Percentiles rank a stretch among this genome's conserved stretches.
Evolutionary conservation across 2,113 vertebrate genomes (phyloP).

Genomic region (Anser brachyrhynchus): DNA sequence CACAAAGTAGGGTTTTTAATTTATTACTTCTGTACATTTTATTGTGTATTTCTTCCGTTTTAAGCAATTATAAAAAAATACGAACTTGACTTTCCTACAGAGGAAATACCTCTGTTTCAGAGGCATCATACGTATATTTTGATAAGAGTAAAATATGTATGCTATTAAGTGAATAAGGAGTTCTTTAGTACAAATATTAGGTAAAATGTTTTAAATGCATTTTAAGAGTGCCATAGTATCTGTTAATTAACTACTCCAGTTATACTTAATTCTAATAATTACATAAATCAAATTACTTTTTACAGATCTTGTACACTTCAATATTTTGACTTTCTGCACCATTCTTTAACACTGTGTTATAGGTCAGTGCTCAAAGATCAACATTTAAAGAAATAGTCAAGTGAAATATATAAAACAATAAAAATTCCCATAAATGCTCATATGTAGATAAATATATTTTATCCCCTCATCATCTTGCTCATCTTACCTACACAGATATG

Average conservation of each 20-base stretch:
- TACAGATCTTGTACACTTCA: background rate
- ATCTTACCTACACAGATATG: background rate
- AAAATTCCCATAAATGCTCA: background rate
- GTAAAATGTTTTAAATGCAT: background rate
- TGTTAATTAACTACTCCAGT: background rate
- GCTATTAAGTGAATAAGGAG: background rate
- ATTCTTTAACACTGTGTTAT: background rate
- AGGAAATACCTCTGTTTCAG: background rate
- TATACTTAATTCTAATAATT: slow-evolving; percentile 23
- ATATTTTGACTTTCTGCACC: slow-evolving; percentile 15
- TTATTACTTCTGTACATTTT: background rate
- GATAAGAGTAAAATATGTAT: background rate
- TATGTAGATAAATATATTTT: background rate
- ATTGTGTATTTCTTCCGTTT: background rate
- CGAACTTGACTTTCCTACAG: background rate
- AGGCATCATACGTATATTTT: background rate
- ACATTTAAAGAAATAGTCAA: background rate
- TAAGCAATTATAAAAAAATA: background rate
- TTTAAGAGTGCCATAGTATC: background rate
- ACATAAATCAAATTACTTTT: background rate
- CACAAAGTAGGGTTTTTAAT: background rate
- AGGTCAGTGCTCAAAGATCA: background rate
- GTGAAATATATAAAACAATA: background rate
- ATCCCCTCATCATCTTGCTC: background rate
- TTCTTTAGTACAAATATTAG: background rate